phyloP scores from a whole-genome alignment of 2,797 vertebrate genomes.

The Liparis tanakae region DNA sequence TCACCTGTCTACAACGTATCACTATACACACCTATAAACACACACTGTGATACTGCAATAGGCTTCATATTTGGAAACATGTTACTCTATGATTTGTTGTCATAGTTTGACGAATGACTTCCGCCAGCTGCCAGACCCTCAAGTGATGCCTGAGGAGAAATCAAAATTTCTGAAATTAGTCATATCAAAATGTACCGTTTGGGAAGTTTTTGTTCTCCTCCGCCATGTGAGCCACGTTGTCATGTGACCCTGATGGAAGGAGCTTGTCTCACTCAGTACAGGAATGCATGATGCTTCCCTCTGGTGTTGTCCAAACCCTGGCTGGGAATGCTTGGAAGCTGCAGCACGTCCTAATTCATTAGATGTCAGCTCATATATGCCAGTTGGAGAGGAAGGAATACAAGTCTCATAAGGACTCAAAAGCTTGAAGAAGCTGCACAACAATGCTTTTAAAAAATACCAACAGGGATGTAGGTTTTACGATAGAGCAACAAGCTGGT shows the following conservation, averaged over 20 bases:
- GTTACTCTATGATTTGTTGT: background rate
- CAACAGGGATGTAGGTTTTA: background rate
- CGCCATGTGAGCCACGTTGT: background rate
- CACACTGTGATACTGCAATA: background rate
- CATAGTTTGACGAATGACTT: constrained; percentile 23
- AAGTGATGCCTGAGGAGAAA: constrained; percentile 31
- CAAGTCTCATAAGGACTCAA: background rate
- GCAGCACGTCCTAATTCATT: background rate
- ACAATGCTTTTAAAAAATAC: background rate
- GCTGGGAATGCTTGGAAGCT: constrained; percentile 38
- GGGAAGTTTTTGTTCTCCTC: background rate
- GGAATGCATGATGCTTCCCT: constrained; percentile 11
- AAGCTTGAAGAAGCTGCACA: background rate
- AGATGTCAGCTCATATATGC: constrained; percentile 1
- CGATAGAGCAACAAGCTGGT: background rate
- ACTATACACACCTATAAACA: background rate
- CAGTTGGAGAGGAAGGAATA: background rate
- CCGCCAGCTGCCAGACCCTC: constrained; percentile 1
- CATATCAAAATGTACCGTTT: constrained; percentile 22
- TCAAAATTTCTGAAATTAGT: constrained; percentile 28
- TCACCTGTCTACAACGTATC: background rate
- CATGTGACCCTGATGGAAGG: background rate
- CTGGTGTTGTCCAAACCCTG: constrained; percentile 34
- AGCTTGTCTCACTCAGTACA: background rate
- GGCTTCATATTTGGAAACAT: constrained; percentile 1